Evolutionary conservation across 2,888 invertebrate genomes (phyloP).

Genomic region (Tuta absoluta): DNA sequence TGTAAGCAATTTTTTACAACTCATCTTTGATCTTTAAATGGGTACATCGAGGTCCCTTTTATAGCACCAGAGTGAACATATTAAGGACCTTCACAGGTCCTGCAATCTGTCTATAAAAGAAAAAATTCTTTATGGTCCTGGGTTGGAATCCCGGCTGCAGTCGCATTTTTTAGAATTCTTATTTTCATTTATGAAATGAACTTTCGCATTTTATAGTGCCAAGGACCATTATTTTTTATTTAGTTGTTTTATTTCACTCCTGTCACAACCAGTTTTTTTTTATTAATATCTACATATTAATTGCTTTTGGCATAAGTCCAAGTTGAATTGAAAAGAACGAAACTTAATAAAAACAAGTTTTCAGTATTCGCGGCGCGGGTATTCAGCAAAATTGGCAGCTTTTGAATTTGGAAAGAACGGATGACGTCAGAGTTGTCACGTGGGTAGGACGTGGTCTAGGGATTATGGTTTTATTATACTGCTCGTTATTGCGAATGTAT

Average conservation of each 20-base stretch:
- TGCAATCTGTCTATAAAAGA: too few relatives aligned
- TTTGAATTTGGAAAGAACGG: neutral
- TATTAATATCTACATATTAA: neutral
- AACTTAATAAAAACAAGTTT: conserved; percentile 5
- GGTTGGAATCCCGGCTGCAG: too few relatives aligned
- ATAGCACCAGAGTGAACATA: too few relatives aligned
- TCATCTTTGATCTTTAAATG: too few relatives aligned
- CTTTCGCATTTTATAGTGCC: too few relatives aligned
- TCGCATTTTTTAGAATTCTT: too few relatives aligned
- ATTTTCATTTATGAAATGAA: too few relatives aligned
- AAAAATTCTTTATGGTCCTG: too few relatives aligned
- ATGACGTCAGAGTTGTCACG: conserved; percentile 15
- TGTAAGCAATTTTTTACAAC: too few relatives aligned
- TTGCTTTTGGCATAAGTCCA: neutral
- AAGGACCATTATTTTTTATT: neutral
- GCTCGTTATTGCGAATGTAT: neutral
- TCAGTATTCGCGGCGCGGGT: neutral
- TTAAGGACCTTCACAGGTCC: too few relatives aligned
- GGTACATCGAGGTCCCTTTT: too few relatives aligned
- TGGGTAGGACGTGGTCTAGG: neutral
- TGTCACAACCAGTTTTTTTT: neutral
- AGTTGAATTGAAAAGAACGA: neutral
- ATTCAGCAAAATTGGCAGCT: conserved; percentile 5
- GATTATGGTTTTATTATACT: conserved; percentile 5
- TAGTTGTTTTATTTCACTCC: neutral